Conservation (phyloP, 2,797 vertebrate genomes). For the Loris lydekkerianus region DNA sequence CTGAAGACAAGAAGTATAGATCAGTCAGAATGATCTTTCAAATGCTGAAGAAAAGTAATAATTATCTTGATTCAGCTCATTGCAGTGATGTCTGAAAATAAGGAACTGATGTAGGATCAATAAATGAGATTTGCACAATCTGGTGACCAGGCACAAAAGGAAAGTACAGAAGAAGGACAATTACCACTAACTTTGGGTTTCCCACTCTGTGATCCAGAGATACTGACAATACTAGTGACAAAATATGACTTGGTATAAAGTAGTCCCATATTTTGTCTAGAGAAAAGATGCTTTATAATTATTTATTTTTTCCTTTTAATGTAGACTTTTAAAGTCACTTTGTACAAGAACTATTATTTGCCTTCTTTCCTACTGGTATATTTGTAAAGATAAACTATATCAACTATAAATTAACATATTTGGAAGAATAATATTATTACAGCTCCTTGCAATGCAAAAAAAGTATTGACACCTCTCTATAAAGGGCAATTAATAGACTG, state of each 20-base stretch:
- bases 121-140: neutral
- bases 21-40: neutral
- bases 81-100: neutral
- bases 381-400: neutral
- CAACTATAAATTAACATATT: neutral
- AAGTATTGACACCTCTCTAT: neutral
- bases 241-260: neutral
- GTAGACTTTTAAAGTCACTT: neutral
- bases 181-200: neutral
- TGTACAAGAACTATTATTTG: neutral
- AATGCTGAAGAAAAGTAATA: neutral
- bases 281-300: neutral
- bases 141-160: neutral
- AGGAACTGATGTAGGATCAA: neutral
- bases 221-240: neutral
- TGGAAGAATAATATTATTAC: neutral
- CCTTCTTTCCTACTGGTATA: neutral
- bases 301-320: neutral
- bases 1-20: neutral
- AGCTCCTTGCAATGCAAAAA: neutral
- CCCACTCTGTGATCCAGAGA: neutral
- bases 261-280: neutral
- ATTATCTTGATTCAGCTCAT: neutral
- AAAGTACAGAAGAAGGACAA: neutral
- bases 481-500: neutral